Percentiles rank a stretch among this genome's conserved stretches.
Conservation (phyloP, 2,797 vertebrate genomes). For the Graptemys geographica region DNA sequence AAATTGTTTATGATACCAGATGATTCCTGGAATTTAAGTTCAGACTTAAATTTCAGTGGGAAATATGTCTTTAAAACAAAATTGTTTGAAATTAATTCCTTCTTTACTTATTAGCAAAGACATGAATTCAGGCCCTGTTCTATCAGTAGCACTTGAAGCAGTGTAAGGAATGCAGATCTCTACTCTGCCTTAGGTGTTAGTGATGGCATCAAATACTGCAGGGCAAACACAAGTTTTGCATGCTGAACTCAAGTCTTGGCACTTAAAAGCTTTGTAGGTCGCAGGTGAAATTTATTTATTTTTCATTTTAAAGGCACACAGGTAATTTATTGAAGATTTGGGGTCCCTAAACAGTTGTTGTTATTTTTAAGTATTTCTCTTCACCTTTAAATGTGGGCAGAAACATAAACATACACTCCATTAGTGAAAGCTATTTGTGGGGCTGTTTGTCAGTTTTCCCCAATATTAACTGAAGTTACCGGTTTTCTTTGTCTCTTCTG, state of each 20-base stretch:
- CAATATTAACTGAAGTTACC: neutral
- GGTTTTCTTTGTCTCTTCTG: conserved; percentile 34
- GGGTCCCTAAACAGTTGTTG: neutral
- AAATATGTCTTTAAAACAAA: conserved; percentile 42
- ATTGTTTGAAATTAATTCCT: conserved; percentile 23
- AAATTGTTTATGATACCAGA: neutral
- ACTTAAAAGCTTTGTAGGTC: neutral
- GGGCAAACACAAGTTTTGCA: conserved; percentile 9
- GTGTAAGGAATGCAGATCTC: neutral
- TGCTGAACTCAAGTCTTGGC: neutral
- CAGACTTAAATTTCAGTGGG: conserved; percentile 1
- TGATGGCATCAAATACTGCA: neutral
- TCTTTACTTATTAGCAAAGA: conserved; percentile 57
- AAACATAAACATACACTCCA: neutral
- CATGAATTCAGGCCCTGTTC: conserved; percentile 40
- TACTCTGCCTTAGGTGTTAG: conserved; percentile 22
- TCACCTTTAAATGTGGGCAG: neutral
- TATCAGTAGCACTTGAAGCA: conserved; percentile 20
- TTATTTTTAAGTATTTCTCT: neutral
- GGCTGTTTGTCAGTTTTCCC: neutral
- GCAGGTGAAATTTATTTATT: neutral
- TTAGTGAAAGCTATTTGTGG: neutral
- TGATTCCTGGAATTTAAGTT: neutral
- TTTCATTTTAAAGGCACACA: neutral
- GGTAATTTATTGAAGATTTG: neutral